Conservation (phyloP, 2,113 vertebrate genomes). For the Daphoenositta chrysoptera region DNA sequence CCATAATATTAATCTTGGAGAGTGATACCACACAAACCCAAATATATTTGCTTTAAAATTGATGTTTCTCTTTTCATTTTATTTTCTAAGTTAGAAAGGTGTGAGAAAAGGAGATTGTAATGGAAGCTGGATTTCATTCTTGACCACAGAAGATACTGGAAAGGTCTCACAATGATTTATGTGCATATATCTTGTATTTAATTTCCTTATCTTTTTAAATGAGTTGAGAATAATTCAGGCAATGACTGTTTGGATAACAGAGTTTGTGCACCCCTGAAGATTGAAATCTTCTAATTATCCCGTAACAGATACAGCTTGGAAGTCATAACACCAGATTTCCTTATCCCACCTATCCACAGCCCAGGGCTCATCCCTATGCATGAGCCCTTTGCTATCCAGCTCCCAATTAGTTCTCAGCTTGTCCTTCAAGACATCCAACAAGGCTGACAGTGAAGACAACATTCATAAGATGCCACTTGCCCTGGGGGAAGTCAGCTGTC, state of each 20-base stretch:
- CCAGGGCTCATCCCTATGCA: not conserved
- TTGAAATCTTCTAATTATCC: not conserved
- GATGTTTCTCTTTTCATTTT: not conserved
- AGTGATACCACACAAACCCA: not conserved
- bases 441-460: slow-evolving; percentile 21
- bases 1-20: not conserved
- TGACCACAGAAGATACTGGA: not conserved
- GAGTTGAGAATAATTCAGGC: slow-evolving; percentile 5
- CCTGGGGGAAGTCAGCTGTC: slow-evolving; percentile 1
- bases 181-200: not conserved
- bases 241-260: not conserved
- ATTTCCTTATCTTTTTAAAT: slow-evolving; percentile 12
- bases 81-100: not conserved
- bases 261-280: not conserved
- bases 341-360: not conserved
- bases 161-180: not conserved
- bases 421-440: slow-evolving; percentile 9
- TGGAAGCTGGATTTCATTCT: not conserved
- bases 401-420: slow-evolving; percentile 12
- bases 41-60: not conserved
- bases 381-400: not conserved
- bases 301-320: not conserved
- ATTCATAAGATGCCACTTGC: not conserved
- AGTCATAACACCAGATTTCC: not conserved
- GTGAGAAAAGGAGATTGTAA: not conserved